These are phyloP conservation scores for Maniola jurtina DNA, from an alignment of 1,140 invertebrate genomes.

Conservation along the genomic window DNA sequence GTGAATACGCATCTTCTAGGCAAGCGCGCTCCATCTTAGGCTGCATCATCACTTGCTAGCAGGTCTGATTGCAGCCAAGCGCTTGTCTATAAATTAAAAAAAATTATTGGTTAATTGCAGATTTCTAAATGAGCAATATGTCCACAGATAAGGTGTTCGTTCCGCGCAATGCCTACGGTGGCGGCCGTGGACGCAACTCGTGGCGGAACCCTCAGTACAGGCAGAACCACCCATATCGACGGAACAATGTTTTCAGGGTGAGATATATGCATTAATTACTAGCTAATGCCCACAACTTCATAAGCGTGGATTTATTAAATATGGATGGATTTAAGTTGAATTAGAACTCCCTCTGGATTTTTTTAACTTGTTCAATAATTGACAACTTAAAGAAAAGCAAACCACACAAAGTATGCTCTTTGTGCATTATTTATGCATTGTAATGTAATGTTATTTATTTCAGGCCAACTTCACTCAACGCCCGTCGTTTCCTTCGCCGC, in stretches of 20 bases:
- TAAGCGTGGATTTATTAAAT: too few species aligned
- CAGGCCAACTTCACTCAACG: conserved; percentile 60
- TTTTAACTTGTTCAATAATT: too few species aligned
- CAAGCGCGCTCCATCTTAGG: too few species aligned
- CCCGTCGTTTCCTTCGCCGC: conserved; percentile 49
- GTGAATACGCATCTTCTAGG: too few species aligned
- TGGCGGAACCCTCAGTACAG: conserved; percentile 50
- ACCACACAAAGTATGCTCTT: neutral
- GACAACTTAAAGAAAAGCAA: neutral
- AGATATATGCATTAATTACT: conserved; percentile 15
- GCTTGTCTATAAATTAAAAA: too few species aligned
- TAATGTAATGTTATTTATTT: conserved; percentile 17
- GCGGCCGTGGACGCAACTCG: conserved; percentile 40
- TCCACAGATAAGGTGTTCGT: conserved; percentile 61
- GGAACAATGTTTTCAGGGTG: conserved; percentile 48
- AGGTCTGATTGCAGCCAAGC: too few species aligned
- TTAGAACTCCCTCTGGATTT: neutral
- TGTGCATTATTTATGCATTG: neutral
- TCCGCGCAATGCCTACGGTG: conserved; percentile 37
- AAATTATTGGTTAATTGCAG: too few species aligned
- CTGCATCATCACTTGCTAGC: too few species aligned
- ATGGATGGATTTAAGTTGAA: too few species aligned
- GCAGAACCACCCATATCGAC: conserved; percentile 45
- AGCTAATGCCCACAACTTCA: too few species aligned
- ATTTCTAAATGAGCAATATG: neutral